Evolutionary conservation across 2,113 vertebrate genomes (phyloP), one percentile per base, ranked within the genome.

Genomic region (Promerops cafer): DNA sequence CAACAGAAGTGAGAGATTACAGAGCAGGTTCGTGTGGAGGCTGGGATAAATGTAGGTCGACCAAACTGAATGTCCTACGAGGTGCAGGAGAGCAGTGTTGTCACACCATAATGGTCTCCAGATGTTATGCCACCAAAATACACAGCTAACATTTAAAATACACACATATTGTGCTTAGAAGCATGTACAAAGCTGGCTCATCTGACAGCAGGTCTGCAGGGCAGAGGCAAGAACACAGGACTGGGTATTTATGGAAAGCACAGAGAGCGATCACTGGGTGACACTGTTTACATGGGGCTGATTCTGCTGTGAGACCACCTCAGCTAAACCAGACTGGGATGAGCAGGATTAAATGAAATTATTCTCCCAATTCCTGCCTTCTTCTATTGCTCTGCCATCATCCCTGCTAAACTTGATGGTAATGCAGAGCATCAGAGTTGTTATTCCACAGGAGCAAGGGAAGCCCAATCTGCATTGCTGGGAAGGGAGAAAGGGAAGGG

Each of bases 71-170:
- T 90, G 91, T 76, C 69, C 37, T 30, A 4, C 8, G 31, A 45
- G 64, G 75, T 64, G 86, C 27, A 79, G 87, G 70, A 92, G 75
- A 75, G 59, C 12, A 53, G 80, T 10, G 5, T 24, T 61, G 63
- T 89, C 91, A 77, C 44, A 66, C 35, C 83, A 68, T 52, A 76
- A 89, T 5, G 84, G 89, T 87, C 93, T 87, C 88, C 96, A 96
- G 94, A 92, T 96, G 93, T 93, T 93, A 60, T 1, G 1, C 76
- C 80, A 96, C 88, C 65, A 87, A 94, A 94, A 95, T 69, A 79
- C 88, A 66, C 65, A 78, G 90, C 65, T 59, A 93, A 53, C 93
- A 17, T 75, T 97, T 93, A 92, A 68, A 81, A 77, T 74, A 91
- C 83, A 86, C 10, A n/a, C 17, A 44, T 21, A 70, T 1, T 75